A percentile compares a stretch with the other conserved stretches of the same genome.
Conservation (phyloP, 2,888 invertebrate genomes). For the Nemurella pictetii region DNA sequence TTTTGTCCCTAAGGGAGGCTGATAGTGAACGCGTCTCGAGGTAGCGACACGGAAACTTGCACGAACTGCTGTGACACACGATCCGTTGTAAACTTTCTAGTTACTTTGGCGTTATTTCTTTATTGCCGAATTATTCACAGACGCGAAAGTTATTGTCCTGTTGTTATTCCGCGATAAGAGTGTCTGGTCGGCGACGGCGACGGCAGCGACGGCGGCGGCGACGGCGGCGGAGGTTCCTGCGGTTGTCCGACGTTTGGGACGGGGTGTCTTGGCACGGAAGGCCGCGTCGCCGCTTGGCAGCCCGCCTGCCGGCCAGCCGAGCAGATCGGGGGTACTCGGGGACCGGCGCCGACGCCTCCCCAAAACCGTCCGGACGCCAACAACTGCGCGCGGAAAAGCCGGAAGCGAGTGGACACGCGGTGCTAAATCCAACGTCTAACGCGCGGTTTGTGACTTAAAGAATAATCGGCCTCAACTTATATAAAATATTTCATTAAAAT, state of each 20-base stretch:
- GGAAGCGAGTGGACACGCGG: neutral
- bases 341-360: neutral
- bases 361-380: neutral
- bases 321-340: conserved; percentile 16
- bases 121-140: conserved; percentile 18
- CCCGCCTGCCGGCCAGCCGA: conserved; percentile 31
- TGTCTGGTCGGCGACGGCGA: neutral
- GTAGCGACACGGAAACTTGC: neutral
- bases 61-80: neutral
- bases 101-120: neutral
- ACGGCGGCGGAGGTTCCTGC: neutral
- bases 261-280: conserved; percentile 26
- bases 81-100: neutral
- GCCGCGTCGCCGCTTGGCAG: conserved; percentile 30
- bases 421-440: neutral
- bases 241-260: neutral
- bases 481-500: conserved; percentile 25
- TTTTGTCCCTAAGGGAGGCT: neutral
- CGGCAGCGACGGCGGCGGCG: no score
- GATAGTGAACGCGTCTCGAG: neutral
- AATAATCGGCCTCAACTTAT: conserved; percentile 18
- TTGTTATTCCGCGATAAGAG: conserved; percentile 9
- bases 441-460: neutral
- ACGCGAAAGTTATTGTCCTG: conserved; percentile 10
- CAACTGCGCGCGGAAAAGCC: neutral